Base-by-base conservation (phyloP, 2,888 invertebrate genomes). In the Fabriciana adippe region DNA sequence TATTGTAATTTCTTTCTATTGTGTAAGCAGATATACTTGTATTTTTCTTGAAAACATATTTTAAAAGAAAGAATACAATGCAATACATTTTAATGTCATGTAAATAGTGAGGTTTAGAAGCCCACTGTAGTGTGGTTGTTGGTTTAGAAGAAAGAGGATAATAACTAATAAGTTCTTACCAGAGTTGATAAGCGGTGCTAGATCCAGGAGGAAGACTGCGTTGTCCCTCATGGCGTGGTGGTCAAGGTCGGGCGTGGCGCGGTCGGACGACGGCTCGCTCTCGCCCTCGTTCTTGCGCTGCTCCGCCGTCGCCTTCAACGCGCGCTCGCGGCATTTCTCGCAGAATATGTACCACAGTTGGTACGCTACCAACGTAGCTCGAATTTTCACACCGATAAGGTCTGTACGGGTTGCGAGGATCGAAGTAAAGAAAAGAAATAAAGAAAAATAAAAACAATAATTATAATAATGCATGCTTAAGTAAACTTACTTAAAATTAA, bases 311-410 rank as follows among this genome's bases (percentile, higher is more conserved):
- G 79, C 76, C 57, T 87, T 88, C 18, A 90, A 73, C 1, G 83
- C 96, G 78, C 96, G 96, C 64, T 97, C 97, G 11, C 98, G 95
- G 82, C 99, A 99, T 55, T 94, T 93, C 81, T 98, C 97, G 88
- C 99, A 99, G 83, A 97, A 95, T 41, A 99, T 94, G 86, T 99
- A 99, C 97, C 98, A 98, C 16, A 97, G 95, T 72, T 95, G 95
- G 54, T 94, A 94, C 57, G 92, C 94, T 93, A 80, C 73, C 79
- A 77, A 72, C 65, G 81, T 70, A 73, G 75, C 77, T 62, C 75
- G 75, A 65, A 76, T 75, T 75, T 76, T 77, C 73, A 77, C 75
- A 73, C 76, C 75, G 69, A 74, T 73, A 70, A 72, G 72, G 73
- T 76, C 75, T 76, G 72, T 55, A 55, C 69, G 56, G 53, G 60